Percentiles rank a stretch among this genome's conserved stretches.
phyloP scores from a whole-genome alignment of 2,113 vertebrate species.

The Osmerus eperlanus region DNA sequence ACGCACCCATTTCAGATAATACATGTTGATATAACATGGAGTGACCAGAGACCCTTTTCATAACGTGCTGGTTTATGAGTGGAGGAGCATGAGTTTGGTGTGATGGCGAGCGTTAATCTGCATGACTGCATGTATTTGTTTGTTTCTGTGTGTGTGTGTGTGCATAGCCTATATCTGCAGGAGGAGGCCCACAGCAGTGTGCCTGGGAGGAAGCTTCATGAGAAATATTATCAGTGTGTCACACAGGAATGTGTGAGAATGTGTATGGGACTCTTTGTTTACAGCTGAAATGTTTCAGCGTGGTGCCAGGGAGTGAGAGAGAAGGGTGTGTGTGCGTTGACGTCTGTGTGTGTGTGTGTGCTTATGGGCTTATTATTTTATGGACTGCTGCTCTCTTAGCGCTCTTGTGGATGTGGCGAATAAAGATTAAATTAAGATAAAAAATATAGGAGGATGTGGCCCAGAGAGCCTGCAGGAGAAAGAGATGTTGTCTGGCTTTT shows the following conservation, averaged over 20 bases:
- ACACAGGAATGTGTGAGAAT: background rate
- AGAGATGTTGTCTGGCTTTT: slow-evolving; percentile 64
- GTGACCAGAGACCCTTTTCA: slow-evolving; percentile 7
- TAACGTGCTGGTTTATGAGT: background rate
- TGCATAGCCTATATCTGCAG: background rate
- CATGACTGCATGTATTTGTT: slow-evolving; percentile 2
- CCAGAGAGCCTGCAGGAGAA: slow-evolving; percentile 54
- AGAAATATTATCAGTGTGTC: background rate
- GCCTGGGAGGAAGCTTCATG: background rate
- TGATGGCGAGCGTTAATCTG: background rate
- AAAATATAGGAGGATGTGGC: slow-evolving; percentile 58
- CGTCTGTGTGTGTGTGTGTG: slow-evolving; percentile 40
- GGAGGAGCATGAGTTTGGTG: background rate
- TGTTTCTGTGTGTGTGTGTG: background rate
- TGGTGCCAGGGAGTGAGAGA: too few relatives aligned
- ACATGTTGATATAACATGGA: slow-evolving; percentile 28
- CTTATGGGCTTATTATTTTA: slow-evolving; percentile 76
- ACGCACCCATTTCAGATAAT: slow-evolving; percentile 32
- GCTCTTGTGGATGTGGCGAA: slow-evolving; percentile 65
- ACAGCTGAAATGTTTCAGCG: background rate
- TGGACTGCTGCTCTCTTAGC: slow-evolving; percentile 68
- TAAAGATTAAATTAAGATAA: slow-evolving; percentile 79
- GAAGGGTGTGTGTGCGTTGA: slow-evolving; percentile 3
- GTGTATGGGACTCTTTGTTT: background rate
- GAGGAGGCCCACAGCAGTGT: background rate